phyloP scores from a whole-genome alignment of 2,888 invertebrate genomes.

The Rotaria socialis region DNA sequence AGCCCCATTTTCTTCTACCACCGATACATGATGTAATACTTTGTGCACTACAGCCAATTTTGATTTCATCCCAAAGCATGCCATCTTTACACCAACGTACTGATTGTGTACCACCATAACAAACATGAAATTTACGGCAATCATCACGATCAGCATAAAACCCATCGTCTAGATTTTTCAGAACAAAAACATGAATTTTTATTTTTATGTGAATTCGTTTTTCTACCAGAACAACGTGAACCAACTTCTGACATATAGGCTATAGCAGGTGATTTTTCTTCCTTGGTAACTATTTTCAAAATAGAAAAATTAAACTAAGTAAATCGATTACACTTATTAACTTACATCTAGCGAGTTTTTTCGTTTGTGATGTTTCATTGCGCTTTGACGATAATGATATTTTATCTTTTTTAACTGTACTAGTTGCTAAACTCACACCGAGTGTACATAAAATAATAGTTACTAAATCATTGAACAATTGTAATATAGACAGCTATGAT shows the following conservation, averaged over 20 bases:
- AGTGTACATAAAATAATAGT: neutral
- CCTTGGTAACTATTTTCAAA: neutral
- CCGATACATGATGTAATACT: neutral
- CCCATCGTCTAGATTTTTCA: neutral
- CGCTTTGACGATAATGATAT: neutral
- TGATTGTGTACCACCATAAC: slow-evolving; percentile 9
- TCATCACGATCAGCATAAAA: slow-evolving; percentile 11
- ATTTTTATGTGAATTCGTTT: neutral
- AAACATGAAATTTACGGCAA: slow-evolving; percentile 23
- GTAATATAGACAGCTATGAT: neutral
- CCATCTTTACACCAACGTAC: slow-evolving; percentile 16
- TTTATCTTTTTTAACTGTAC: neutral
- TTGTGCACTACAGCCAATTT: neutral
- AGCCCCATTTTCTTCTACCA: neutral
- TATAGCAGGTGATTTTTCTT: neutral
- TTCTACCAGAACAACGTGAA: neutral
- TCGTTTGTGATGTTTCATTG: neutral
- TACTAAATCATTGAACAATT: neutral
- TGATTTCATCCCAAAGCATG: slow-evolving; percentile 8
- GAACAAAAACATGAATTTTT: too few species aligned
- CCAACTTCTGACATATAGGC: slow-evolving; percentile 7
- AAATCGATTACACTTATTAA: neutral
- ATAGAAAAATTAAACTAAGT: neutral
- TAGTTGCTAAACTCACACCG: neutral
- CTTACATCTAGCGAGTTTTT: neutral